Conservation (phyloP, 2,888 invertebrate genomes). For the Cenopis cana region DNA sequence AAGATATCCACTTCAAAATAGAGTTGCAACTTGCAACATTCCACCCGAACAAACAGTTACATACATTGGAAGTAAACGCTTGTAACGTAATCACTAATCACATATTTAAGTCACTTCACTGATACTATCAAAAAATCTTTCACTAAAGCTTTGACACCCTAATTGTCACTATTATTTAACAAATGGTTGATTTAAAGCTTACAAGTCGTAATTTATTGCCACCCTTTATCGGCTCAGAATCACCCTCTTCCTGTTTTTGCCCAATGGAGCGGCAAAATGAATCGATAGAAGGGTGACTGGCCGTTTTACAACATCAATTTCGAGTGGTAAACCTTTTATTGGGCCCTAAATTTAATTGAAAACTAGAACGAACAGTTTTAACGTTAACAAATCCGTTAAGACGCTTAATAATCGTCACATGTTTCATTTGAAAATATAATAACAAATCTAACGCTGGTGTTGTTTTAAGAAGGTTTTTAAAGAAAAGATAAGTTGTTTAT, state of each 20-base stretch:
- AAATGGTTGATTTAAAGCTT: slow-evolving; percentile 31
- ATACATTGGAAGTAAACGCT: no score
- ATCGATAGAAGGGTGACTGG: slow-evolving; percentile 23
- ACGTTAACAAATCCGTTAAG: slow-evolving; percentile 43
- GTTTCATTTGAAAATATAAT: background rate
- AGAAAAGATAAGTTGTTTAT: slow-evolving; percentile 15
- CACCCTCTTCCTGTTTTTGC: slow-evolving; percentile 27
- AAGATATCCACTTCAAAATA: no score
- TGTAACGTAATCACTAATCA: no score
- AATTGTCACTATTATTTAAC: slow-evolving; percentile 32
- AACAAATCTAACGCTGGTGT: background rate
- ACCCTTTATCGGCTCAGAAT: slow-evolving; percentile 19
- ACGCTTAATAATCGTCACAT: slow-evolving; percentile 42
- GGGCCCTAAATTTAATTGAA: slow-evolving; percentile 27
- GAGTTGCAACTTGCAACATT: no score
- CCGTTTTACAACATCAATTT: slow-evolving; percentile 35
- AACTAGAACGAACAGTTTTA: slow-evolving; percentile 45
- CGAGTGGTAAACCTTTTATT: slow-evolving; percentile 41
- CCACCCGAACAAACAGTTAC: no score
- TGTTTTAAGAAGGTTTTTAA: background rate
- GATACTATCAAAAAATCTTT: slow-evolving; percentile 33
- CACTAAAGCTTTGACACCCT: slow-evolving; percentile 30
- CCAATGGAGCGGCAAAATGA: slow-evolving; percentile 21
- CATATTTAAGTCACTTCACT: slow-evolving; percentile 3
- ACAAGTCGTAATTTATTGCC: slow-evolving; percentile 19